These are phyloP conservation scores for Acrobasis repandana DNA, from an alignment of 2,888 invertebrate species.

Conservation along the genomic window DNA sequence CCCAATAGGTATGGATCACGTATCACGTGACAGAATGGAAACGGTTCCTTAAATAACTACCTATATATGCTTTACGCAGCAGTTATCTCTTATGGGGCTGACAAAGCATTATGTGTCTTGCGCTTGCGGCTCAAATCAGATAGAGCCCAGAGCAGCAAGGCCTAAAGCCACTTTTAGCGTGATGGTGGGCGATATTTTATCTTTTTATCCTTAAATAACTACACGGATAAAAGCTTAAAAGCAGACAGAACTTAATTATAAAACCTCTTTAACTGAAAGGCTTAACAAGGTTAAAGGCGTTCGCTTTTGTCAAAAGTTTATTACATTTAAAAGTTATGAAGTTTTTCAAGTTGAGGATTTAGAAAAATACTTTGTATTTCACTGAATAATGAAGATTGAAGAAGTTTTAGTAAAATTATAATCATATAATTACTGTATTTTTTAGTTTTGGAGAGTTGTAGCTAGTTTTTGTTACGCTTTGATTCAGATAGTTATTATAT, in stretches of 20 bases:
- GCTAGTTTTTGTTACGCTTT: neutral
- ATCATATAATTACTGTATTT: neutral
- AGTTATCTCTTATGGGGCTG: no score
- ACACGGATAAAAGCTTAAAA: neutral
- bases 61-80: no score
- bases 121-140: no score
- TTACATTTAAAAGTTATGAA: constrained; percentile 20
- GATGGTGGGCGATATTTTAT: neutral
- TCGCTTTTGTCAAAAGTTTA: constrained; percentile 17
- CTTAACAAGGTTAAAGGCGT: constrained; percentile 19
- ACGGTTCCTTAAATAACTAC: no score
- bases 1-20: no score
- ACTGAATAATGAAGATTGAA: constrained; percentile 19
- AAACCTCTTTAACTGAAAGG: constrained; percentile 21
- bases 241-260: constrained; percentile 19
- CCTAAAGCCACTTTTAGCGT: no score
- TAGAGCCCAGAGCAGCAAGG: no score
- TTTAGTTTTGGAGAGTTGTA: neutral
- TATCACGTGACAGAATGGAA: no score
- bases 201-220: neutral
- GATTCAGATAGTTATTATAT: constrained; percentile 12
- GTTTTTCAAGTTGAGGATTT: constrained; percentile 19
- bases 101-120: no score
- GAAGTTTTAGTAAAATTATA: constrained; percentile 12
- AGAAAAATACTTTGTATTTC: constrained; percentile 21